Evolutionary conservation across 2,888 invertebrate species (phyloP).

Genomic region (Apotomis capreana): DNA sequence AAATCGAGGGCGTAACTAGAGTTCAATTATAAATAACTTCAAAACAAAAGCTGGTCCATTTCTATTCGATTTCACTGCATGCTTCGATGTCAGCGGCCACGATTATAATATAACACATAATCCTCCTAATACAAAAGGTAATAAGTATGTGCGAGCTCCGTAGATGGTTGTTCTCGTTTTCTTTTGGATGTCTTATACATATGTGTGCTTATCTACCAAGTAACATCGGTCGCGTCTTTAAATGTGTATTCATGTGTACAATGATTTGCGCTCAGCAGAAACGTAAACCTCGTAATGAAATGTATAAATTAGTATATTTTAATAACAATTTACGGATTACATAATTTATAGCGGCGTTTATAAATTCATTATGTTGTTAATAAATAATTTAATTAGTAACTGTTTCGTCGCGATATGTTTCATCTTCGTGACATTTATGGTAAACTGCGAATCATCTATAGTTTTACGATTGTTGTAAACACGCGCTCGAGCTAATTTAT

Average conservation of each 20-base stretch:
- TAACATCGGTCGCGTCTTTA: background rate
- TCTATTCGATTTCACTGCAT: constrained; percentile 61
- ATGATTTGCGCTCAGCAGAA: constrained; percentile 3
- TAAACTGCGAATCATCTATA: background rate
- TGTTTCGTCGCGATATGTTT: constrained; percentile 16
- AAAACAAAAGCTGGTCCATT: constrained; percentile 56
- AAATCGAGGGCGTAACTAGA: constrained; percentile 14
- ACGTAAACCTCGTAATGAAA: constrained; percentile 19
- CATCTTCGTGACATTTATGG: constrained; percentile 22
- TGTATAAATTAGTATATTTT: constrained; percentile 37
- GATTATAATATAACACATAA: background rate
- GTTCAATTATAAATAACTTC: constrained; percentile 17
- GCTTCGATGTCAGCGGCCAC: constrained; percentile 67
- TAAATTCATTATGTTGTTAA: constrained; percentile 23
- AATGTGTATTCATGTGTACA: constrained; percentile 5
- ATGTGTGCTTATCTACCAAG: constrained; percentile 8
- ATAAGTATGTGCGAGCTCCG: background rate
- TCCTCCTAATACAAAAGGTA: constrained; percentile 3
- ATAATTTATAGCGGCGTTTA: constrained; percentile 28
- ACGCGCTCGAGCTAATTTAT: too few relatives aligned
- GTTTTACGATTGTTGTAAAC: constrained; percentile 11
- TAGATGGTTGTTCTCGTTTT: background rate
- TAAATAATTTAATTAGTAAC: constrained; percentile 23
- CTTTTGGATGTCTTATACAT: background rate
- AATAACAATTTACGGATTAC: constrained; percentile 17